Base-by-base conservation (phyloP, 2,888 invertebrate genomes). In the Drosophila planitibia region DNA sequence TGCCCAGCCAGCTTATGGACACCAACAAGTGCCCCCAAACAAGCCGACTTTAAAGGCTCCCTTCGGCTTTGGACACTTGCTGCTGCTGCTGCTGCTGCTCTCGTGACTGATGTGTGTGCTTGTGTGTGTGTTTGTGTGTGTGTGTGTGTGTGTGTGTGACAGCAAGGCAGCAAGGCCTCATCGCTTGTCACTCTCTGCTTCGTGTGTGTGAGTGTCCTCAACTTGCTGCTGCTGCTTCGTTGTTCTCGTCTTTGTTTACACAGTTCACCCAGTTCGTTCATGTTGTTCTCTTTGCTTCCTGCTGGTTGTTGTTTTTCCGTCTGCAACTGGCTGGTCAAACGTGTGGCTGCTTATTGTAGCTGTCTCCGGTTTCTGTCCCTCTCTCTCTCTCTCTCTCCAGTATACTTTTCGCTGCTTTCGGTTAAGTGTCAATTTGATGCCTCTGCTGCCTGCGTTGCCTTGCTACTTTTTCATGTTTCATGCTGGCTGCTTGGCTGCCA, bases 1-100 rank as follows among this genome's bases (percentile, higher is more conserved):
- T 85, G 83, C 89, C 78, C 75, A 89, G 90, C 79, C 85, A 90
- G 85, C 85, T 86, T 86, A 86, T 90, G 90, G 90, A 90, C 85
- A 86, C 85, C 90, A 86, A 90, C 90, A 86, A 86, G 85, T 86
- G 90, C 70, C 62, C 10, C 25, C 16, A 55, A 58, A 63, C 66
- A 74, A 28, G 16, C 22, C 47, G 66, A 88, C 78, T 84, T 84
- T 87, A 87, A 84, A 84, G 79, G 85, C 77, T 60, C 69, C 75
- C 74, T 65, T n/a, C 64, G 16, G 64, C 58, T 57, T 54, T 51
- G 44, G 37, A 58, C 51, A 16, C 53, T 32, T 51, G 55, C 47
- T 47, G 4, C 22, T 47, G 47, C 1, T 22, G 22, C 14, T 37
- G 7, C 7, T 47, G 47, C 47, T 44, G 14, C 41, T 47, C 52